Conservation (phyloP, 1,140 invertebrate genomes). For the Drosophila kanapiae region DNA sequence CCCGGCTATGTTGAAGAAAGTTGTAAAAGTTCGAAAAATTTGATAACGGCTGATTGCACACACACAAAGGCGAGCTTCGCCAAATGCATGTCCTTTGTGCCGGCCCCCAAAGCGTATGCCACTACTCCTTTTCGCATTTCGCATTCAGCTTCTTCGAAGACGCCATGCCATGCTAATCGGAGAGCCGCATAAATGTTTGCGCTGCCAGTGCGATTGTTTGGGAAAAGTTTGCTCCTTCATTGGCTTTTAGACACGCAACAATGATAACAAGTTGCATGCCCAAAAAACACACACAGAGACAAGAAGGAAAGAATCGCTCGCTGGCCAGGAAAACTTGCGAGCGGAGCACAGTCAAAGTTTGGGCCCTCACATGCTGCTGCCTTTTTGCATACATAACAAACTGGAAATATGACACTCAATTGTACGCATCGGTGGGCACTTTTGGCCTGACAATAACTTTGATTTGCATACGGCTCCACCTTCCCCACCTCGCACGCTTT, state of each 20-base stretch:
- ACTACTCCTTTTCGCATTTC: slow-evolving; percentile 26
- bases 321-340: slow-evolving; percentile 56
- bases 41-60: slow-evolving; percentile 71
- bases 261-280: slow-evolving; percentile 78
- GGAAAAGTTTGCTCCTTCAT: slow-evolving; percentile 75
- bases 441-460: slow-evolving; percentile 80
- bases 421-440: slow-evolving; percentile 78
- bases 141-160: slow-evolving; percentile 20
- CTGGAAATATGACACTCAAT: slow-evolving; percentile 82
- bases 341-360: slow-evolving; percentile 46
- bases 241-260: slow-evolving; percentile 81
- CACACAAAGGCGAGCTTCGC: slow-evolving; percentile 19
- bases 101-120: slow-evolving; percentile 38
- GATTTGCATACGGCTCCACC: slow-evolving; percentile 63
- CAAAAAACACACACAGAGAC: slow-evolving; percentile 33
- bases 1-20: slow-evolving; percentile 41
- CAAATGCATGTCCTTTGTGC: slow-evolving; percentile 31
- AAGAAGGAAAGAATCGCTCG: slow-evolving; percentile 48
- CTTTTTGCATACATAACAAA: slow-evolving; percentile 67
- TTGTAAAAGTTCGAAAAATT: slow-evolving; percentile 63
- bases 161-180: slow-evolving; percentile 62
- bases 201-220: slow-evolving; percentile 54
- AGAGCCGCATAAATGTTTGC: slow-evolving; percentile 72
- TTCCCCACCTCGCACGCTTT: no score
- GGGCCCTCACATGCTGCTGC: slow-evolving; percentile 51